Base-by-base conservation (phyloP, 2,113 vertebrate species). In the Lamprologus sp. region DNA sequence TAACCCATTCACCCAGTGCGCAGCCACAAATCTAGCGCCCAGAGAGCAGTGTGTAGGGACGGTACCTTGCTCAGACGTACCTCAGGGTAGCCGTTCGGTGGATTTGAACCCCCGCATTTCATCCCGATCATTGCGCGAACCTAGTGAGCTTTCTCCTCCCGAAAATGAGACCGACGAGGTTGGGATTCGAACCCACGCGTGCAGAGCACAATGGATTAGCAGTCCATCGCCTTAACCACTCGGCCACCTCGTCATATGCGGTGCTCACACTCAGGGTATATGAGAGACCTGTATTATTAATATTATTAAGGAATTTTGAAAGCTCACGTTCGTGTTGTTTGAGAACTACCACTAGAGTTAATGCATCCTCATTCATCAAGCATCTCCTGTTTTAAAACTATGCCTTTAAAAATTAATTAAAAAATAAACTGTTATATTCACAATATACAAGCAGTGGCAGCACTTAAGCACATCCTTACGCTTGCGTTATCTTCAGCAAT, bases 181-280 rank as follows among this genome's bases (percentile, higher is more conserved):
- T 96, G 95, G 96, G 94, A 96, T 96, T 96, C 94, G 93, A 96
- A 96, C 95, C 96, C 95, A 96, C 92, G 95, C 94, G 93, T 95
- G 95, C 95, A 96, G 94, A 96, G 95, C 95, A 96, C 95, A 96
- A 95, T 95, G 95, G 95, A 96, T 96, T 96, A 96, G 95, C 94
- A 96, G 95, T 95, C 95, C 95, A 96, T 95, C 95, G 94, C 96
- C 95, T 96, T 96, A 95, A 96, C 95, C 96, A 95, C 94, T 95
- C 94, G 94, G 95, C 96, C 94, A 96, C 95, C 95, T 96, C 95
- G 93, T 95, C 95, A n/a, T 5, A 0, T 4, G 0, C 5, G 3
- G 1, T 4, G 0, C 0, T 0, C 0, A 0, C 1, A 2, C 28
- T 47, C 9, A 19, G 23, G 40, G 40, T 47, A 47, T 28, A 26